A percentile compares a stretch with the other conserved stretches of the same genome.
phyloP scores from a whole-genome alignment of 2,113 vertebrate species.

The Burhinus oedicnemus region DNA sequence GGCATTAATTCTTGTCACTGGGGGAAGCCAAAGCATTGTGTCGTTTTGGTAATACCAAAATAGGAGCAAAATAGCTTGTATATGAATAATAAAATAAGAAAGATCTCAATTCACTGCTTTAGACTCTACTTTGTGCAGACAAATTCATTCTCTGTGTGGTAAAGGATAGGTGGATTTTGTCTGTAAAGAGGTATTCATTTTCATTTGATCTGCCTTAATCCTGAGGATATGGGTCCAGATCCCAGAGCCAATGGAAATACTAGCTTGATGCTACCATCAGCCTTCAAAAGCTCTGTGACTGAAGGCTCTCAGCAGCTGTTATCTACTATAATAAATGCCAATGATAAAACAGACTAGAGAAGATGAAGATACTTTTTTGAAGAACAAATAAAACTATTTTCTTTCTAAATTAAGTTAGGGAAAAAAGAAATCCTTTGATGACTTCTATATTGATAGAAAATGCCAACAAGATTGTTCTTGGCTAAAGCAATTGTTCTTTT shows the following conservation, averaged over 20 bases:
- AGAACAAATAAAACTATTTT: not conserved
- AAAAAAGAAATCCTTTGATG: not conserved
- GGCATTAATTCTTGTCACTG: not conserved
- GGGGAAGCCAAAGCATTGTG: not conserved
- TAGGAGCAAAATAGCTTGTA: not conserved
- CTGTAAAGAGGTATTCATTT: conserved; percentile 33
- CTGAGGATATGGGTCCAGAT: conserved; percentile 39
- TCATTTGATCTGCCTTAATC: conserved; percentile 67
- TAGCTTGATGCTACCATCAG: conserved; percentile 30
- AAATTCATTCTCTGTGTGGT: not conserved
- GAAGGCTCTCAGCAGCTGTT: conserved; percentile 54
- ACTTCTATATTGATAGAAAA: not conserved
- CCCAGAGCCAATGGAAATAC: conserved; percentile 31
- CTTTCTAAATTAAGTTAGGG: not conserved
- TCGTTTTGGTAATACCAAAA: not conserved
- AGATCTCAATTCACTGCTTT: not conserved
- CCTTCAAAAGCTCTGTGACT: conserved; percentile 13
- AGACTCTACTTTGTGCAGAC: not conserved
- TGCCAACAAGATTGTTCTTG: not conserved
- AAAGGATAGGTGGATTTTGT: conserved; percentile 4
- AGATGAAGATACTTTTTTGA: not conserved
- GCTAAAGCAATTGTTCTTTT: conserved; percentile 1
- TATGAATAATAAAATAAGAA: not conserved
- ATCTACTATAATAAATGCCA: conserved; percentile 33
- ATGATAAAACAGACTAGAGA: not conserved